Evolutionary conservation across 2,113 vertebrate genomes (phyloP), one percentile per base, ranked within the genome.

Genomic region (Meriones unguiculatus): DNA sequence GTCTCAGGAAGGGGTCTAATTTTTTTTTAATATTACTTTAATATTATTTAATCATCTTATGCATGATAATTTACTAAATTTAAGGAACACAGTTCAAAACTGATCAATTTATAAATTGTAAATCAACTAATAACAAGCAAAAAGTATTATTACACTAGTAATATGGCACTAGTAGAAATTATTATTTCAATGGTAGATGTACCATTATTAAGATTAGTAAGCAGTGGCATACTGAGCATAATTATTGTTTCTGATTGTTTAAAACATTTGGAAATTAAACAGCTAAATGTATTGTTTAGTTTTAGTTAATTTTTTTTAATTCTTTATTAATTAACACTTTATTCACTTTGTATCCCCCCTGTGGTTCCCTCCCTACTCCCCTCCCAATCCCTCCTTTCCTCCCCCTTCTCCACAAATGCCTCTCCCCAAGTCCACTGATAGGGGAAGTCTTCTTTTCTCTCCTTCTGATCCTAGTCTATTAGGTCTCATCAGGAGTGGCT

Each of bases 141-240:
- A 81, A 86, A 73, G 30, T 77, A 69, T 93, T 93, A 70, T 95
- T 92, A 69, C 65, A 46, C 46, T 93, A 62, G 50, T 95, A 46
- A 46, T 46, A 46, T 46, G 35, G 91, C 75, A 69, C 28, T 89
- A n/a, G n/a, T 77, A 62, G 86, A 93, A 89, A 86, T 87, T 95
- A 84, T 97, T 87, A 78, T 90, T 91, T 87, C 89, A 98, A 73
- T 91, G 67, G 18, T 8, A 90, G 67, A 50, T 85, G 72, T 46
- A 38, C 67, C 93, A 87, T 91, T 50, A 78, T 94, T 96, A 84
- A 95, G 91, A 92, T 94, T 91, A 96, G 94, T 96, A 96, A 91
- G 11, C 28, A 97, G 57, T 59, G 82, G 84, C 9, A 95, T 95
- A 75, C 7, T 24, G 46, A 97, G 91, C 87, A 92, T 95, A 93